Base-by-base conservation (phyloP, 2,113 vertebrate species). In the Hyla sarda region DNA sequence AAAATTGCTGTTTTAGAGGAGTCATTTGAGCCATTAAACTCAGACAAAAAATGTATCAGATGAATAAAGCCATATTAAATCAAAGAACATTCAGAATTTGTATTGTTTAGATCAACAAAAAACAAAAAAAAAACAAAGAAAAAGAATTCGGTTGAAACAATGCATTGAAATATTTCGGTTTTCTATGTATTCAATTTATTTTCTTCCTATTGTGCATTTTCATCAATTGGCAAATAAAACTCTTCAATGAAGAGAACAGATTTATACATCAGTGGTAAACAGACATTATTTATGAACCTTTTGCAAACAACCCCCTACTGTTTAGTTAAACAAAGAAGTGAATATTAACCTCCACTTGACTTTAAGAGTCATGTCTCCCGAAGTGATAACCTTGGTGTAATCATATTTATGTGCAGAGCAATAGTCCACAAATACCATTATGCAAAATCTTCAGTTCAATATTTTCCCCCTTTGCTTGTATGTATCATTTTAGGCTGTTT, bases 301-400 rank as follows among this genome's bases (percentile, higher is more conserved):
- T 89, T 87, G 88, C 91, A 90, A 84, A 87, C 88, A 90, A 89
- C 88, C 78, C 60, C 86, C 47, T 62, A 71, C 21, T 67, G 45
- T 82, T 90, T 82, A 71, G 23, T 71, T 88, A 87, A 89, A 73
- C 58, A 91, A 90, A 89, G 10, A 71, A 77, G 28, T 1, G 83
- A 89, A 84, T 73, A 48, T 79, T 79, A 89, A 1, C 9, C 62
- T 47, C 45, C 10, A 0, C 28, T n/a, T 32, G 45, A 12, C 41
- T 14, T 65, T 13, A 81, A 60, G 77, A 60, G 77, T 37, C 54
- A 25, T 62, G 30, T 28, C 54, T 62, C 34, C 12, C 65, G 25
- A 65, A 81, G 21, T 81, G 37, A 60, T 45, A 41, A 56, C 23
- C 25, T 41, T 47, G 14, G 14, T 41, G 17, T 5, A 28, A 81